A percentile compares a stretch with the other conserved stretches of the same genome.
These are phyloP conservation scores for Plagodis pulveraria DNA, from an alignment of 2,888 invertebrate genomes.

Conservation along the genomic window DNA sequence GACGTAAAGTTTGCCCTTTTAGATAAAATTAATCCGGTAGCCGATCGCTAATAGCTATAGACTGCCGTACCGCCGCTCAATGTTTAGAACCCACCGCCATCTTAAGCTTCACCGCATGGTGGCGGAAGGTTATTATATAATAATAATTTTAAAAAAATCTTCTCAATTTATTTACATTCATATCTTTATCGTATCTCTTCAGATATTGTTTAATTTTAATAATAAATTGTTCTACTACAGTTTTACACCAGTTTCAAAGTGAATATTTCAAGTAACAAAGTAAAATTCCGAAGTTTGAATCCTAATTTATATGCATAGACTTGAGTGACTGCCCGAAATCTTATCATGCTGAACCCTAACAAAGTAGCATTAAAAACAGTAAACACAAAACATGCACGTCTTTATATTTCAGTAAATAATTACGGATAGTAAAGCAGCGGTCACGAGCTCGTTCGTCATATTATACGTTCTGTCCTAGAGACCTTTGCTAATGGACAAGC, in stretches of 20 bases:
- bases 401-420: too few relatives aligned
- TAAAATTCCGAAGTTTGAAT: conserved; percentile 25
- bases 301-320: conserved; percentile 30
- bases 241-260: conserved; percentile 25
- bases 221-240: neutral
- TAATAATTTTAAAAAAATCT: too few relatives aligned
- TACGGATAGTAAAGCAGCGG: too few relatives aligned
- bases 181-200: too few relatives aligned
- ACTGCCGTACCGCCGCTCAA: too few relatives aligned
- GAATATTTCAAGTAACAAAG: conserved; percentile 25
- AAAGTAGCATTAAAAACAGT: conserved; percentile 25
- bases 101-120: too few relatives aligned
- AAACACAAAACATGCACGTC: conserved; percentile 4
- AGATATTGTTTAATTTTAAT: too few relatives aligned
- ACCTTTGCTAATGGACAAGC: conserved; percentile 65
- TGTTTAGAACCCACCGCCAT: too few relatives aligned
- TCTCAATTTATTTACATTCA: too few relatives aligned
- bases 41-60: conserved; percentile 24
- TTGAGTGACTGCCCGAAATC: conserved; percentile 20
- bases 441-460: too few relatives aligned
- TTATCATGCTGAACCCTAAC: conserved; percentile 26
- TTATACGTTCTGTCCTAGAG: conserved; percentile 31
- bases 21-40: conserved; percentile 43
- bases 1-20: conserved; percentile 48
- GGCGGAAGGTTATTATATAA: too few relatives aligned